Evolutionary conservation across 2,113 vertebrate genomes (phyloP), one percentile per base, ranked within the genome.

Genomic region (Antidorcas marsupialis): DNA sequence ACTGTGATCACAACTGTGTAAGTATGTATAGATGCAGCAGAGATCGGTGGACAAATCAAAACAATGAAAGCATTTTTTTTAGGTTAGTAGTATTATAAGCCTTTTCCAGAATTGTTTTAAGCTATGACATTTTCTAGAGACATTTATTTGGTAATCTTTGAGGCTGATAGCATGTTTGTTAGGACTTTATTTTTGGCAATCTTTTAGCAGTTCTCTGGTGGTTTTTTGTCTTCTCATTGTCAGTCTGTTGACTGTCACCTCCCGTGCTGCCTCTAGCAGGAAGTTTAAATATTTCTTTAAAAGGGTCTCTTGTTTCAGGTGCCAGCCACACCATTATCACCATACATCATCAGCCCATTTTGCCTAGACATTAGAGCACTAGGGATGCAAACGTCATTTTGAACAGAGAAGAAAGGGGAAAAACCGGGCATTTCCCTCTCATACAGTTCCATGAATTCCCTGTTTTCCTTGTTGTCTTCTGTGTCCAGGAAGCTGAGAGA

Each of bases 231-330:
- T 43, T 71, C 39, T n/a, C n/a, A n/a, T 33, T n/a, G 53, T 91
- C 74, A 64, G 0, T 76, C 60, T 81, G 1, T 96, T 93, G 62
- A 92, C 83, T 78, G 8, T 91, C 21, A 71, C 71, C 39, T 96
- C 62, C 52, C 21, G 43, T 57, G 60, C 93, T 95, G 47, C 57
- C 30, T 92, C 59, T 92, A n/a, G 67, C 23, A 52, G 55, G 86
- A 91, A 94, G 62, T 91, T 64, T 71, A 81, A 97, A 36, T 82
- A 62, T 93, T 94, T 87, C 71, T 92, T 92, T 87, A n/a, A 92
- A 95, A 88, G 93, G 47, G 21, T 86, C 67, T 93, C 93, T 93
- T 84, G 81, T 96, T 81, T 92, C 78, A 55, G 59, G 67, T 82
- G 39, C 64, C 60, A 74, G 33, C 28, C 45, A 64, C 39, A 19